A percentile compares a stretch with the other conserved stretches of the same genome.
Conservation (phyloP, 2,888 invertebrate genomes). For the Torymus aiolomorphi region DNA sequence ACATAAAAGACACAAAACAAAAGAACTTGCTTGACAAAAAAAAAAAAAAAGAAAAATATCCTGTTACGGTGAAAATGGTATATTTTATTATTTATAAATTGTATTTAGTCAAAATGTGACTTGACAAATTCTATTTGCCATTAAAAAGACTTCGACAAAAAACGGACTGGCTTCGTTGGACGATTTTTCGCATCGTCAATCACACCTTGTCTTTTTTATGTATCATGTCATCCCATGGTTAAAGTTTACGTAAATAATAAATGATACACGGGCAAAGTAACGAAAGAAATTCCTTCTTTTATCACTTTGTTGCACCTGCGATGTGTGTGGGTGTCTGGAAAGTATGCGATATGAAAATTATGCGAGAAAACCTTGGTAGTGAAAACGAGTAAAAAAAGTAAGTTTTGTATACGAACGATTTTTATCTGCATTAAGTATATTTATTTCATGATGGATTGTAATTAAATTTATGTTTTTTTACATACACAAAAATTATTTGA, state of each 20-base stretch:
- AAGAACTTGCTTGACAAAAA: slow-evolving; percentile 58
- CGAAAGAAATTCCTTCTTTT: slow-evolving; percentile 37
- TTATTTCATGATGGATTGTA: slow-evolving; percentile 18
- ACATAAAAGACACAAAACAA: slow-evolving; percentile 58
- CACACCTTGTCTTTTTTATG: slow-evolving; percentile 38
- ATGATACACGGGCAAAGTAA: slow-evolving; percentile 27
- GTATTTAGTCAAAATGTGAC: slow-evolving; percentile 58
- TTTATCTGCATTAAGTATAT: slow-evolving; percentile 14
- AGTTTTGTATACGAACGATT: slow-evolving; percentile 29
- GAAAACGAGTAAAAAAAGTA: neutral
- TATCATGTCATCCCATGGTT: slow-evolving; percentile 39
- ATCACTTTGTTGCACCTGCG: slow-evolving; percentile 15
- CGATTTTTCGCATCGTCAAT: slow-evolving; percentile 47
- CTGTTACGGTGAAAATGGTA: slow-evolving; percentile 65
- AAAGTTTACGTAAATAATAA: slow-evolving; percentile 38
- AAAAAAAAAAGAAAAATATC: slow-evolving; percentile 57
- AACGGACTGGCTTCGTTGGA: slow-evolving; percentile 64
- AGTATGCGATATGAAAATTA: slow-evolving; percentile 10
- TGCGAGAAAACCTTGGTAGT: slow-evolving; percentile 9
- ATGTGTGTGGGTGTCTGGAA: slow-evolving; percentile 3
- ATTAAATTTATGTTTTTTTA: neutral
- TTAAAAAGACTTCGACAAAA: slow-evolving; percentile 64
- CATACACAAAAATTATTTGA: neutral
- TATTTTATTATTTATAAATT: slow-evolving; percentile 69
- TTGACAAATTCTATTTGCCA: slow-evolving; percentile 67